Evolutionary conservation across 2,797 vertebrate genomes (phyloP), one percentile per base, ranked within the genome.

Genomic region (Cetoscarus ocellatus): DNA sequence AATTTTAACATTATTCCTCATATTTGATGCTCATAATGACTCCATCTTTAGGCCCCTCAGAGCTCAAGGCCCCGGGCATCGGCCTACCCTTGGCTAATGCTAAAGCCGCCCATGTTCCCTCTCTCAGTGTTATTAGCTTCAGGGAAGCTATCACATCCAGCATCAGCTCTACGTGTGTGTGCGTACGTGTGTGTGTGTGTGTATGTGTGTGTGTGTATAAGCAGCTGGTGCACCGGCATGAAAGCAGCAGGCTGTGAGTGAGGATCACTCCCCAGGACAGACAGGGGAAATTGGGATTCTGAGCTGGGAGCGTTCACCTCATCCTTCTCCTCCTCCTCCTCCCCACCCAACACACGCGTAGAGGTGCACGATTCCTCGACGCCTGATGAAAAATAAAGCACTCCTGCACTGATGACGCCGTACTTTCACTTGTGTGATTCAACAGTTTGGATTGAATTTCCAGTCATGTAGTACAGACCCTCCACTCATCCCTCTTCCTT

Each of bases 251-350:
- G 60, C 61, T 77, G 68, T 77, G 75, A 56, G 75, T 74, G 73
- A 67, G 77, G 76, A 80, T 81, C 83, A 77, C 82, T 87, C 86
- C 80, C 81, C 79, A 81, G 86, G 83, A 91, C 83, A 86, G 80
- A 85, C 45, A 57, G 58, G 68, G 73, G 56, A 54, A 53, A 78
- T 75, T 80, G 67, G 80, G 74, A 83, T 80, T 82, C 76, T 70
- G 61, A 61, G 62, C 65, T 67, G 1, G 71, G 6, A 77, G 68
- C 45, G 14, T 40, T 47, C 56, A 10, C 47, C 57, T 63, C 44
- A 38, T 27, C 14, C n/a, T n/a, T 9, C 3, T 6, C 50, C 36
- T 15, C 10, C 42, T 39, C 56, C 62, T 12, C 52, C 10, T 3
- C 45, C 6, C 40, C 1, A 47, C 64, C 58, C 27, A 45, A 51